Evolutionary conservation across 2,888 invertebrate genomes (phyloP).

Genomic region (Nemotelus nigrinus): DNA sequence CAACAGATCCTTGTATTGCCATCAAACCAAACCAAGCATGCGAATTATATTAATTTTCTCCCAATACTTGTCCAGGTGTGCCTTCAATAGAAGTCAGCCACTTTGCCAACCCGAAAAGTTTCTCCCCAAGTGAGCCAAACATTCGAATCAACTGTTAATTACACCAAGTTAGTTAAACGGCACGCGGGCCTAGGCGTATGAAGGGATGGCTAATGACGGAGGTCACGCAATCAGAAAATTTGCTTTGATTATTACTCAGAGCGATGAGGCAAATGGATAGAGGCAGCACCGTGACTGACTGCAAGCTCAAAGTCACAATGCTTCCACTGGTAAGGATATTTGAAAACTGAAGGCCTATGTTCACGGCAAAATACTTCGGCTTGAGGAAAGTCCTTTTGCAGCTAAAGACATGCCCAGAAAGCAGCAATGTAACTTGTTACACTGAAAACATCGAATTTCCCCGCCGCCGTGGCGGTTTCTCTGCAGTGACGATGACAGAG

Average conservation of each 20-base stretch:
- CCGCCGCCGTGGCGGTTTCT: neutral
- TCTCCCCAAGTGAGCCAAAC: conserved; percentile 29
- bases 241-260: neutral
- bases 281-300: neutral
- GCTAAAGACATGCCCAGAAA: conserved; percentile 33
- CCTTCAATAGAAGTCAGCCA: neutral
- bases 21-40: neutral
- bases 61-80: neutral
- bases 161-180: conserved; percentile 6
- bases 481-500: conserved; percentile 28
- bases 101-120: conserved; percentile 18
- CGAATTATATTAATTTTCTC: conserved; percentile 7
- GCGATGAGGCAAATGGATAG: neutral
- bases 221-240: conserved; percentile 5
- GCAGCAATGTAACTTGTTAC: conserved; percentile 17
- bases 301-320: neutral
- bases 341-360: conserved; percentile 1
- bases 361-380: neutral
- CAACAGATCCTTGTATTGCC: neutral
- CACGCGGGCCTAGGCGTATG: neutral
- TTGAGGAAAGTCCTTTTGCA: conserved; percentile 26
- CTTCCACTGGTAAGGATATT: neutral
- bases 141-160: conserved; percentile 33
- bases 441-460: conserved; percentile 31
- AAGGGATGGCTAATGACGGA: neutral